Base-by-base conservation (phyloP, 2,113 vertebrate genomes). In the Amblyornis subalaris region DNA sequence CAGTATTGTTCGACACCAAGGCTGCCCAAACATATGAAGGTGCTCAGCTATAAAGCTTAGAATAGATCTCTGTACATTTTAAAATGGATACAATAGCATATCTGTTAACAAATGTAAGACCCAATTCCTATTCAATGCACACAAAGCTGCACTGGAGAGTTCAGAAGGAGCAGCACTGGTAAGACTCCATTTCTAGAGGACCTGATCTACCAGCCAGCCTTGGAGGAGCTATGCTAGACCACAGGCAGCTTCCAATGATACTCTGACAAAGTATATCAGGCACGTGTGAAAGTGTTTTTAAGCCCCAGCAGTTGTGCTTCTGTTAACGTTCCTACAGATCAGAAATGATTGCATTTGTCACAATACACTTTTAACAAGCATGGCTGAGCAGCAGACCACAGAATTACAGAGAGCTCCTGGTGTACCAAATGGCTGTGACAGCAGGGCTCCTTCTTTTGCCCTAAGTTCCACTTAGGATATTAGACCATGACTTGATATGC, bases 1-100 rank as follows among this genome's bases (percentile, higher is more conserved):
- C 90, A 91, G 88, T 88, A 90, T 90, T 96, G 95, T 97, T 95
- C 45, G 6, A 65, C n/a, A 45, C n/a, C 79, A 86, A 1, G 12
- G 72, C 71, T 60, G 82, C 38, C 71, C 67, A 53, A 60, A 77
- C 22, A 50, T 85, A 91, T 12, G 36, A 94, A 95, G 81, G 84
- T 70, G 82, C 94, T 94, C 85, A 86, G 82, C 82, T 88, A 48
- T 40, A 74, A 89, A 92, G 79, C 90, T 95, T 45, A 86, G 69
- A 90, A 64, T 4, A 90, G 79, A 81, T 74, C 82, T 90, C 69
- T 67, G 55, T 78, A 90, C 36, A 61, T 95, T 81, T 95, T 61
- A 14, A 81, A 74, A 69, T 47, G 13, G 23, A 90, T 78, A 93
- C 88, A 96, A 90, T 54, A 91, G 90, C 53, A 7, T 35, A 83